These are phyloP conservation scores for Aurelia coerulea DNA, from an alignment of 30 jellyfish, hydroid and myxozoan species.

Conservation along the genomic window DNA sequence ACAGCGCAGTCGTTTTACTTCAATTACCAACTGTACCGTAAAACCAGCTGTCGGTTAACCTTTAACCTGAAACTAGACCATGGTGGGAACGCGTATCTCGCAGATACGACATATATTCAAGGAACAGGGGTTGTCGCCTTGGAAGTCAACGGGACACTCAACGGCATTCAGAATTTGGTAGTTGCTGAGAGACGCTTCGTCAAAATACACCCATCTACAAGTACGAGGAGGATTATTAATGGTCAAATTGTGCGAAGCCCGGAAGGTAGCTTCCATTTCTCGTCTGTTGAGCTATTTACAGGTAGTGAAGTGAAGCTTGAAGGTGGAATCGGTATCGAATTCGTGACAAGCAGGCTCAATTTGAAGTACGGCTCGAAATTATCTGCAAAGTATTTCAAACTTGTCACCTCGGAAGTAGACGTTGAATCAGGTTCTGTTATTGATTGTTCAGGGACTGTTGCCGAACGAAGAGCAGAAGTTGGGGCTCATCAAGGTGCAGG, in stretches of 20 bases:
- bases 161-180: slow-evolving; percentile 46
- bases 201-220: slow-evolving; percentile 60
- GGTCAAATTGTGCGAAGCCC: slow-evolving; percentile 41
- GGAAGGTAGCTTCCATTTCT: slow-evolving; percentile 56
- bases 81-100: slow-evolving; percentile 62
- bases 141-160: slow-evolving; percentile 66
- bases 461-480: slow-evolving; percentile 29
- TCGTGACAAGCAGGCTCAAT: slow-evolving; percentile 39
- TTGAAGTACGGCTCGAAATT: slow-evolving; percentile 55
- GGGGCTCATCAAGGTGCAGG: slow-evolving; percentile 57
- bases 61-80: slow-evolving; percentile 55
- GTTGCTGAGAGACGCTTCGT: slow-evolving; percentile 52
- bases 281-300: slow-evolving; percentile 47
- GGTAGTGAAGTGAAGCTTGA: slow-evolving; percentile 67
- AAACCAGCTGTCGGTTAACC: slow-evolving; percentile 41
- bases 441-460: slow-evolving; percentile 49
- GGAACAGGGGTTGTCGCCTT: slow-evolving; percentile 60
- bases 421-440: slow-evolving; percentile 56
- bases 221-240: slow-evolving; percentile 22
- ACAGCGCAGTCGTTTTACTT: slow-evolving; percentile 35
- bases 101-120: slow-evolving; percentile 47
- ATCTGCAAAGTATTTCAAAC: slow-evolving; percentile 53
- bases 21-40: slow-evolving; percentile 38
- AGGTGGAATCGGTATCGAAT: slow-evolving; percentile 67
- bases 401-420: slow-evolving; percentile 49